Evolutionary conservation across 2,113 vertebrate genomes (phyloP), one percentile per base, ranked within the genome.

Genomic region (Mugil cephalus): DNA sequence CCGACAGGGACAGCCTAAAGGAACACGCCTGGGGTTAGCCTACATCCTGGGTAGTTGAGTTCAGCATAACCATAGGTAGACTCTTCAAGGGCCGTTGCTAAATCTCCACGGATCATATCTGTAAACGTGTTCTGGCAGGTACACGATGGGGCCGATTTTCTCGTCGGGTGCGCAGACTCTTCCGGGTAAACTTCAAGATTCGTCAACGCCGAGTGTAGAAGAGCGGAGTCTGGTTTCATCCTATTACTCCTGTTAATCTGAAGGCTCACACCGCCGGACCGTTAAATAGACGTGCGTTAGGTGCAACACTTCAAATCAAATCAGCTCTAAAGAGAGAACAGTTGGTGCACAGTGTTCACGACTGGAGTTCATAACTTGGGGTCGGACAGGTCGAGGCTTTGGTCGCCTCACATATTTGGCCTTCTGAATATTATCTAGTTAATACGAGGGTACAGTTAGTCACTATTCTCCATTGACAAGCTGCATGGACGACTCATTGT

Each of bases 131-230:
- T 63, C 53, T 59, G 34, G 24, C 24, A 38, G 46, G 4, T 0
- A 15, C 34, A 60, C 14, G 1, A n/a, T 6, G n/a, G 1, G 8
- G 8, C 10, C 12, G n/a, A 36, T 71, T 40, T 34, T 39, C 47
- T 40, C 14, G 14, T 34, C 1, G 0, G 55, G 8, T 77, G 42
- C 52, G 19, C 56, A 54, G 51, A 38, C 55, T n/a, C 38, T 51
- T 59, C 55, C 42, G 12, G 53, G 30, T 69, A 66, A 46, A 1
- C 21, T 34, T 43, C 42, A 14, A 42, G 21, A 51, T 47, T 66
- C 59, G 73, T 61, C 70, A 46, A 62, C 83, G 67, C 76, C 63
- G 65, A 38, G 60, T 80, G 80, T 9, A 66, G 47, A 48, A 21
- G 40, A 54, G 14, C n/a, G 3, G 69, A 38, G 48, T 10, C 10